Percentiles rank a stretch among this genome's conserved stretches.
These are phyloP conservation scores for Pseudomyrmex flavicornis DNA, from an alignment of 1,140 invertebrate species.

Conservation along the genomic window DNA sequence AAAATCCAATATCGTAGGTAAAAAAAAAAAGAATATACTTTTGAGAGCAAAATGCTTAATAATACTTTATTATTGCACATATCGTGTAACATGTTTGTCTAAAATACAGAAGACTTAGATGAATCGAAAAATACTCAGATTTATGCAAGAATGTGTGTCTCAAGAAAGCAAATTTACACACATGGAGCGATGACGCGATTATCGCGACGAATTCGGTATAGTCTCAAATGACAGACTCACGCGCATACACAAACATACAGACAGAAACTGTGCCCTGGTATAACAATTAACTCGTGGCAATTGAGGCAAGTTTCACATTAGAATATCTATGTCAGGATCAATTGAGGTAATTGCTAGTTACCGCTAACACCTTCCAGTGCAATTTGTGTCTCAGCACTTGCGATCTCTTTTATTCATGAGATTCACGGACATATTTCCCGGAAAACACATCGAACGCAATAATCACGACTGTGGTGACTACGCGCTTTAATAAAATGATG, in stretches of 20 bases:
- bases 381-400: conserved; percentile 14
- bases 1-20: neutral
- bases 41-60: neutral
- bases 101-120: neutral
- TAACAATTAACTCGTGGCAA: conserved; percentile 49
- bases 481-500: neutral
- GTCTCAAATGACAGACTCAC: conserved; percentile 9
- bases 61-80: neutral
- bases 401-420: conserved; percentile 20
- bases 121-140: neutral
- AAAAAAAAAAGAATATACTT: neutral
- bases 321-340: conserved; percentile 36
- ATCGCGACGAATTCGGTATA: neutral
- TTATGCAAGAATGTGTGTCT: neutral
- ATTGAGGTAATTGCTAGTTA: conserved; percentile 46
- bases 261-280: conserved; percentile 38
- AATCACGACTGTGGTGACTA: neutral
- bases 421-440: conserved; percentile 19
- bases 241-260: neutral
- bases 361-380: conserved; percentile 16
- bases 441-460: conserved; percentile 19
- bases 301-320: conserved; percentile 48
- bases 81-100: neutral
- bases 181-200: neutral
- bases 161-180: conserved; percentile 28